Base-by-base conservation (phyloP, 92 coral and sea anemone species). In the Porites cylindrica region DNA sequence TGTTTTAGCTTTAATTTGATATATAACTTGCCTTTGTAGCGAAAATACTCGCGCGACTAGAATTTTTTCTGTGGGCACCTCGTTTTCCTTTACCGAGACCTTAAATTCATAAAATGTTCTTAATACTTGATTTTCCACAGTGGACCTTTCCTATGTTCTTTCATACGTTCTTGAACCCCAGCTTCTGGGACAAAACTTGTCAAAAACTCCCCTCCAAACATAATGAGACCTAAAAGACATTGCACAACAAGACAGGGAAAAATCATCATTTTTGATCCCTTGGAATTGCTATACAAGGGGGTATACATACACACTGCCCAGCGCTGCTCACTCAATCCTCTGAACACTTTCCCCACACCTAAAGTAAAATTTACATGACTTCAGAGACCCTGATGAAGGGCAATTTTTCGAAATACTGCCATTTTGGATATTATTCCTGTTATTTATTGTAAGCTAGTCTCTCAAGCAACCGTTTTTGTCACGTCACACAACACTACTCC, bases 301-400 rank as follows among this genome's bases (percentile, higher is more conserved):
- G 32, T 2, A 97, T 78, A 97, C 99, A 26, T 93, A 97, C 78
- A 97, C 99, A 89, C 98, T 96, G 67, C 99, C 99, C 90, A 97
- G 94, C 18, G 98, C 97, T 66, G 99, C 98, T 18, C 98, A 92
- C 79, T 97, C 99, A 26, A 97, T 97, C 24, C 99, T 93, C 79
- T 97, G 98, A 66, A 97, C 99, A 10, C 82, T 84, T 24, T 97
- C 99, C 7, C 99, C 99, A 70, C 98, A 97, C 91, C 99, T 97
- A 85, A 20, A 24, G 47, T 20, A 19, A n/a, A 51, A 56, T 7
- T 16, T 2, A 32, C 68, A 6, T 62, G 17, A 14, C 6, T 62
- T 10, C 17, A 6, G 19, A 16, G n/a, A 7, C 18, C 7, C 20
- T 62, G 4, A 56, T 59, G 63, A 59, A 59, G 63, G 4, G 20